Evolutionary conservation across 1,140 invertebrate genomes (phyloP).

Genomic region (Drosophila willistoni): DNA sequence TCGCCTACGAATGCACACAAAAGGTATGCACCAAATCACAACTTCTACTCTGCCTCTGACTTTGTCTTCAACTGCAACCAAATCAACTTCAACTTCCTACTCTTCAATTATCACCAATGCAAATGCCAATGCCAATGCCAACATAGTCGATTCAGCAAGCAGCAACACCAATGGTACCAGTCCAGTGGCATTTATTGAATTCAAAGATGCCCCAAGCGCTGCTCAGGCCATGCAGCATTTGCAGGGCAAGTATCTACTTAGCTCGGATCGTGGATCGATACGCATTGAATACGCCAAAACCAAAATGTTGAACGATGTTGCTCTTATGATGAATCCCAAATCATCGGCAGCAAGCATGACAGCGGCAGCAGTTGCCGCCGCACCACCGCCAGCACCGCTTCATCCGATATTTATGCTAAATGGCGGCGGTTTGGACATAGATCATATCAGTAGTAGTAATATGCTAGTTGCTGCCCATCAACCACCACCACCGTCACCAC

Average conservation of each 20-base stretch:
- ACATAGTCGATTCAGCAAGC: neutral
- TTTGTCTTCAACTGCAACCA: conserved; percentile 74
- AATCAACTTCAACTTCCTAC: conserved; percentile 72
- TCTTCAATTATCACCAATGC: conserved; percentile 36
- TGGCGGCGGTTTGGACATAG: conserved; percentile 48
- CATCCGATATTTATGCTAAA: conserved; percentile 62
- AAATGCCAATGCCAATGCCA: conserved; percentile 13
- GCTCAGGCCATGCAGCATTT: conserved; percentile 94
- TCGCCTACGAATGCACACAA: conserved; percentile 98
- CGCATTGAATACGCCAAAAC: conserved; percentile 99
- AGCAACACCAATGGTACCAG: conserved; percentile 39
- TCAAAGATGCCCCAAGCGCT: conserved; percentile 94
- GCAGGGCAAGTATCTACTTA: conserved; percentile 96
- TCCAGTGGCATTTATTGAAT: conserved; percentile 98
- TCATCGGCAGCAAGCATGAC: conserved; percentile 26
- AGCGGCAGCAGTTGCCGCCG: conserved; percentile 17
- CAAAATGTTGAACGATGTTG: conserved; percentile 89
- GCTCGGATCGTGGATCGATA: conserved; percentile 97
- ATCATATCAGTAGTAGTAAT: conserved; percentile 28
- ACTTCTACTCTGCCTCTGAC: conserved; percentile 75
- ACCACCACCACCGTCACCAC: conserved; percentile 20
- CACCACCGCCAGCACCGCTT: conserved; percentile 25
- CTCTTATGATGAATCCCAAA: conserved; percentile 50
- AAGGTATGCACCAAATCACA: conserved; percentile 88
- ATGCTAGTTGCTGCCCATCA: conserved; percentile 27